These are phyloP conservation scores for Peromyscus attwateri DNA, from an alignment of 2,797 vertebrate species.

Conservation along the genomic window DNA sequence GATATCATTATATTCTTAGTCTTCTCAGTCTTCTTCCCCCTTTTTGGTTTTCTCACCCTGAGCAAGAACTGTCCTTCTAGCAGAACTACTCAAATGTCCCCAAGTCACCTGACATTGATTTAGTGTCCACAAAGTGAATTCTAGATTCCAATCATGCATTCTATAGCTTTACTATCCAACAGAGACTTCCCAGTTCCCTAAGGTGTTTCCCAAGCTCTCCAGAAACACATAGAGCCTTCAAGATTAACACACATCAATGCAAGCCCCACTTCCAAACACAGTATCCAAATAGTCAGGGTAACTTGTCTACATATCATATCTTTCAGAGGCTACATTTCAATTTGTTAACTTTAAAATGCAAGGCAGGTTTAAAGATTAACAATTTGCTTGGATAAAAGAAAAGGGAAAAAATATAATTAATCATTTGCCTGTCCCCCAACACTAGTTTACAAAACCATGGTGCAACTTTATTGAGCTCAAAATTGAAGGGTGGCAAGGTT, in stretches of 20 bases:
- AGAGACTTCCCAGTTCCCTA: slow-evolving; percentile 28
- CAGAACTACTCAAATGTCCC: slow-evolving; percentile 5
- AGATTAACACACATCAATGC: slow-evolving; percentile 69
- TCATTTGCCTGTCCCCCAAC: slow-evolving; percentile 89
- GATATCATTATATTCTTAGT: neutral
- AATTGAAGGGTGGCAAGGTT: slow-evolving; percentile 91
- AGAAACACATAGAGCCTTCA: slow-evolving; percentile 18
- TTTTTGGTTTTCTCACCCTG: neutral
- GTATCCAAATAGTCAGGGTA: slow-evolving; percentile 75
- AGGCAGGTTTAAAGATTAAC: slow-evolving; percentile 89
- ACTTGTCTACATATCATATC: slow-evolving; percentile 81
- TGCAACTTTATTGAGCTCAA: slow-evolving; percentile 90
- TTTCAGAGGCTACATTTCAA: slow-evolving; percentile 75
- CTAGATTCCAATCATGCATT: neutral
- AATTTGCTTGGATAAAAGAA: slow-evolving; percentile 89
- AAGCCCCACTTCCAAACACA: slow-evolving; percentile 76
- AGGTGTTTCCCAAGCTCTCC: slow-evolving; percentile 46
- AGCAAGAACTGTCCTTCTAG: slow-evolving; percentile 10
- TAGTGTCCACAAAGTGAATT: slow-evolving; percentile 43
- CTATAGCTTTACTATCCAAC: slow-evolving; percentile 53
- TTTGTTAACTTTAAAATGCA: slow-evolving; percentile 88
- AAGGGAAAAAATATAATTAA: slow-evolving; percentile 89
- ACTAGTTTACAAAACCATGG: slow-evolving; percentile 90
- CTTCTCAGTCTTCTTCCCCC: neutral
- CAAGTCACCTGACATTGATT: slow-evolving; percentile 55